Base-by-base conservation (phyloP, 1,140 invertebrate genomes). In the Brachionus sp. region DNA sequence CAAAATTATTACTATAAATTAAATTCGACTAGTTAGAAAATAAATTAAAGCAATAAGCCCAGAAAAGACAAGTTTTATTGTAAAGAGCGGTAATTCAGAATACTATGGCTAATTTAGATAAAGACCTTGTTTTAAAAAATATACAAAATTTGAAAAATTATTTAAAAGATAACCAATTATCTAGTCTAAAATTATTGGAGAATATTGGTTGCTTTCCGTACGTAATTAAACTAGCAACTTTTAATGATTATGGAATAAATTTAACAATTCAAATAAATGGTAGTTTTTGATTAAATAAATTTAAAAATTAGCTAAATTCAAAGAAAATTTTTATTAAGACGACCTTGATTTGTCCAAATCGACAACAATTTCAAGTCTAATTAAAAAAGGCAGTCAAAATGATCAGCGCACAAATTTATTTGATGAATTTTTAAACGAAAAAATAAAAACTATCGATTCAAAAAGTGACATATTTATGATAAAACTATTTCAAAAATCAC, bases 181-280 rank as follows among this genome's bases (percentile, higher is more conserved):
- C 35, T 2, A 75, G 25, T 75, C 7, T 75, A 6, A 75, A 75
- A 75, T 46, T 75, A 75, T 46, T 46, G 3, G 42, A 75, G 25
- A 46, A 75, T 75, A 33, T 75, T 33, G 70, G 70, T 46, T 42
- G 25, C 10, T 12, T 50, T 75, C 42, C 70, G 5, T 75, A 29
- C 25, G 70, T 75, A 12, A 29, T 75, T 4, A 75, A 75, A 12
- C 25, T 44, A 10, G 25, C 23, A 46, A 10, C 70, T 46, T 75
- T 75, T n/a, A 75, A 25, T 46, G 42, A 33, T 44, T 75, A 42
- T 29, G 70, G 33, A 23, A 25, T 75, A 25, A 75, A 75, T 46
- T 46, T 75, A 25, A 75, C 70, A 25, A 12, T 75, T 75, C 70
- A 75, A 75, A 46, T 75, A 46, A 29, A 23, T 35, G 44, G 70